Conservation (phyloP, 1,140 invertebrate genomes). For the Coenobita brevimanus region DNA sequence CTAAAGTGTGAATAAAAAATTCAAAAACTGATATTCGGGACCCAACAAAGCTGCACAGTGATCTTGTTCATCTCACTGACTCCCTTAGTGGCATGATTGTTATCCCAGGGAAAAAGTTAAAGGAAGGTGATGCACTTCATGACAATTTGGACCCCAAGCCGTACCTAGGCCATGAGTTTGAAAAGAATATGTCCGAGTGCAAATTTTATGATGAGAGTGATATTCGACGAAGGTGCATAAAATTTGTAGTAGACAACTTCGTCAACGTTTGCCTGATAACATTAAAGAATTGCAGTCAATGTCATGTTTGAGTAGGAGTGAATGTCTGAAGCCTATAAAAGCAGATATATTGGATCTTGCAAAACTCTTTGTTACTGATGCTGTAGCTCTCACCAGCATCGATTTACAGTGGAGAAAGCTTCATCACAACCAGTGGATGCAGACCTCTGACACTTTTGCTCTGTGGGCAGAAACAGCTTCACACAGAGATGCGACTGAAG, state of each 20-base stretch:
- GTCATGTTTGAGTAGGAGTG: constrained; percentile 23
- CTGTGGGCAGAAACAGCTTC: too few relatives aligned
- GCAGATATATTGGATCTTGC: too few relatives aligned
- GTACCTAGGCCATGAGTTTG: constrained; percentile 25
- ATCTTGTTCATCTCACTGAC: constrained; percentile 52
- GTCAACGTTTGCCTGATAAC: constrained; percentile 1
- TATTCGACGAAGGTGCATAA: constrained; percentile 15
- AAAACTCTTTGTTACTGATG: too few relatives aligned
- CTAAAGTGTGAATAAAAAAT: constrained; percentile 69
- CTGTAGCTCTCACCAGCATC: too few relatives aligned
- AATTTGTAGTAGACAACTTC: background rate
- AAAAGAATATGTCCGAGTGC: constrained; percentile 9
- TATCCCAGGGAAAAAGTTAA: constrained; percentile 24
- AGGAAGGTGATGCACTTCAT: background rate
- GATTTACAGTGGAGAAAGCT: too few relatives aligned
- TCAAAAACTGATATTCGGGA: constrained; percentile 70
- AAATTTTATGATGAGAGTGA: constrained; percentile 11
- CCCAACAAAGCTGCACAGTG: constrained; percentile 66
- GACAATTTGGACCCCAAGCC: constrained; percentile 17
- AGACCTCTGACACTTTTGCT: too few relatives aligned
- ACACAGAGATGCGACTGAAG: too few relatives aligned
- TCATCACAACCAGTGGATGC: too few relatives aligned
- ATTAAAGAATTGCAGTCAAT: background rate
- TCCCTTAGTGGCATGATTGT: constrained; percentile 45
- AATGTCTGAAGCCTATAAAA: constrained; percentile 1